A percentile compares a stretch with the other conserved stretches of the same genome.
Evolutionary conservation across 2,888 invertebrate genomes (phyloP).

Genomic region (Digitonthophagus gazella): DNA sequence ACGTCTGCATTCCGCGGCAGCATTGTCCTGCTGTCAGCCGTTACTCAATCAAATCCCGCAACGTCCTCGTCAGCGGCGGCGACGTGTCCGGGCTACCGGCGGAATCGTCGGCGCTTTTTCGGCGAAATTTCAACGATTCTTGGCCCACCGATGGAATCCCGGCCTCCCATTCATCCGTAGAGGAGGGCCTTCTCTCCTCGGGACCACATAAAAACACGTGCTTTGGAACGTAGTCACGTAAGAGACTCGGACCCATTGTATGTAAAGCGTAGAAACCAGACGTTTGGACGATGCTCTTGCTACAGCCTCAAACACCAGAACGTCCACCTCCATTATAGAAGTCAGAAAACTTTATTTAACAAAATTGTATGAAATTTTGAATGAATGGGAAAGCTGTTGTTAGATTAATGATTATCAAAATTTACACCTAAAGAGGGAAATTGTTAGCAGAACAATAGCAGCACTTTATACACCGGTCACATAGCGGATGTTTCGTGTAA

Average conservation of each 20-base stretch:
- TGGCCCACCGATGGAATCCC: background rate
- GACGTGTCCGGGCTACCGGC: background rate
- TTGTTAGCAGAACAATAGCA: too few relatives aligned
- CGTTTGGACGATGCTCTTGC: background rate
- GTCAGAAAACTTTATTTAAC: background rate
- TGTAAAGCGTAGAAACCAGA: constrained; percentile 40
- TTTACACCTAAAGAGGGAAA: too few relatives aligned
- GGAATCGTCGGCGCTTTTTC: background rate
- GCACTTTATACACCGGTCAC: constrained; percentile 3
- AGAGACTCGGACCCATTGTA: constrained; percentile 48
- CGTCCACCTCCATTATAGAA: background rate
- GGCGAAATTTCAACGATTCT: background rate
- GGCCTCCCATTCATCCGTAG: background rate
- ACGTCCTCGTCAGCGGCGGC: background rate
- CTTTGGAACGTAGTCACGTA: constrained; percentile 49
- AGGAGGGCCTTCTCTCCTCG: background rate
- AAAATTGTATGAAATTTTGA: too few relatives aligned
- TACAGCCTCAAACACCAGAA: background rate
- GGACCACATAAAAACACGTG: constrained; percentile 43
- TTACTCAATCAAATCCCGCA: constrained; percentile 47
- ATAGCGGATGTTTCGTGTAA: constrained; percentile 3
- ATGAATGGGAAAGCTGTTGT: too few relatives aligned
- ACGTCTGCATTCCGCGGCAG: constrained; percentile 44
- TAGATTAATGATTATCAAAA: too few relatives aligned
- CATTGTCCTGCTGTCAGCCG: constrained; percentile 49